phyloP scores from a whole-genome alignment of 92 coral and sea anemone species.

The Diadumene lineata region DNA sequence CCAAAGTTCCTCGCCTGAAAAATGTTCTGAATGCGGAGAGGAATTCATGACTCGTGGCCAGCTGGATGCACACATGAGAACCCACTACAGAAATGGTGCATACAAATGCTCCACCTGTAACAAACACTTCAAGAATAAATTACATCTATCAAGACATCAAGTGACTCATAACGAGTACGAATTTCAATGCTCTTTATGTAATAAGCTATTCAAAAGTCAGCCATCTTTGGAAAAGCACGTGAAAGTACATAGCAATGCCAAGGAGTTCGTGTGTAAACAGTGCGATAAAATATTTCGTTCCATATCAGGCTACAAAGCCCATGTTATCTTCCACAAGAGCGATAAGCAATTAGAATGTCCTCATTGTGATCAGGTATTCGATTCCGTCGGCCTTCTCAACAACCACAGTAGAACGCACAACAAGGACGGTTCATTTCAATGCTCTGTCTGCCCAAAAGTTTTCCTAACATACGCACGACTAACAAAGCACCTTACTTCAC shows the following conservation, averaged over 20 bases:
- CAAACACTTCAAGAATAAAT: conserved; percentile 4
- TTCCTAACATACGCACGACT: not conserved
- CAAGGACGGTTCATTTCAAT: not conserved
- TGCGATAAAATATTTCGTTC: conserved; percentile 30
- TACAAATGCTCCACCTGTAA: conserved; percentile 14
- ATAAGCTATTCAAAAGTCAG: not conserved
- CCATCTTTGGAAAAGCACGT: not conserved
- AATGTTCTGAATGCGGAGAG: conserved; percentile 19
- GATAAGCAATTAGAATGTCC: conserved; percentile 11
- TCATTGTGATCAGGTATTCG: conserved; percentile 17
- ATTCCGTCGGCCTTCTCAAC: not conserved
- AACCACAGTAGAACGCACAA: conserved; percentile 13
- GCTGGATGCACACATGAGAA: conserved; percentile 20
- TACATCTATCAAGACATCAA: conserved; percentile 5
- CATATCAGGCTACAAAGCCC: conserved; percentile 12
- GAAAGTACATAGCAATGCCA: not conserved
- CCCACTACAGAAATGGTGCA: conserved; percentile 5
- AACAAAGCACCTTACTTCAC: not conserved
- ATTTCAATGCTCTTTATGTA: conserved; percentile 3
- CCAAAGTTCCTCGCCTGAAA: conserved; percentile 12
- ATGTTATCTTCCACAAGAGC: conserved; percentile 20
- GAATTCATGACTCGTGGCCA: conserved; percentile 4
- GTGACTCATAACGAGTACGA: conserved; percentile 12
- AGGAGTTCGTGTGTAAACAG: conserved; percentile 1
- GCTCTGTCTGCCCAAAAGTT: conserved; percentile 20